Base-by-base conservation (phyloP, 2,797 vertebrate species). In the Rhabdophis nuchalis region DNA sequence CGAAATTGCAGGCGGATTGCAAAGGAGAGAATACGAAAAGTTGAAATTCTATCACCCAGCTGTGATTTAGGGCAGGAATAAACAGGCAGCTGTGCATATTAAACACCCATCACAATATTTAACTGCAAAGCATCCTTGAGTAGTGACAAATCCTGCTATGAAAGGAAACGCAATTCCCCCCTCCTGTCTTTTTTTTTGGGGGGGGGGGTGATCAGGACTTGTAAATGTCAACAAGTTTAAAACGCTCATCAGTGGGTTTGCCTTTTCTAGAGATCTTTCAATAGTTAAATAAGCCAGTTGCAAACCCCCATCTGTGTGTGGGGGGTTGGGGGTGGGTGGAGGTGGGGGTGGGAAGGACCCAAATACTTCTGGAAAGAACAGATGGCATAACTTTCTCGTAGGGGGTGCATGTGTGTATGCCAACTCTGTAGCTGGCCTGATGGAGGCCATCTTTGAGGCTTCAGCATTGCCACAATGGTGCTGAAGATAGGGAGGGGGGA, bases 41-140 rank as follows among this genome's bases (percentile, higher is more conserved):
- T 82, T 82, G 94, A 91, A 91, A 93, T 95, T 92, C 13, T 72
- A 93, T 94, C 72, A 46, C 3, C 36, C 36, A 46, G 72, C 72
- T 82, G 72, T 82, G 72, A 82, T 82, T 82, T 82, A 46, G 36
- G 27, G 4, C 4, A 82, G 13, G 95, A 91, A 95, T 95, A 96
- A 64, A 96, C 85, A 88, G 92, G 95, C 95, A 94, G 90, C 89
- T 91, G 86, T 85, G 93, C 91, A 57, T 77, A 93, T 82, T 94
- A 96, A 97, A 96, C 93, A 94, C 23, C 91, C 68, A 94, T 95
- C 96, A 93, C 96, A 96, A 93, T 95, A 96, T 95, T 96, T 95
- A 94, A 36, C 60, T 91, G 56, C 88, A 93, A 94, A 96, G 94
- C 91, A 52, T 41, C 87, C 68, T 64, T 89, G 94, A 95, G 90